Evolutionary conservation across 2,113 vertebrate species (phyloP).

Genomic region (Oryzias curvinotus): DNA sequence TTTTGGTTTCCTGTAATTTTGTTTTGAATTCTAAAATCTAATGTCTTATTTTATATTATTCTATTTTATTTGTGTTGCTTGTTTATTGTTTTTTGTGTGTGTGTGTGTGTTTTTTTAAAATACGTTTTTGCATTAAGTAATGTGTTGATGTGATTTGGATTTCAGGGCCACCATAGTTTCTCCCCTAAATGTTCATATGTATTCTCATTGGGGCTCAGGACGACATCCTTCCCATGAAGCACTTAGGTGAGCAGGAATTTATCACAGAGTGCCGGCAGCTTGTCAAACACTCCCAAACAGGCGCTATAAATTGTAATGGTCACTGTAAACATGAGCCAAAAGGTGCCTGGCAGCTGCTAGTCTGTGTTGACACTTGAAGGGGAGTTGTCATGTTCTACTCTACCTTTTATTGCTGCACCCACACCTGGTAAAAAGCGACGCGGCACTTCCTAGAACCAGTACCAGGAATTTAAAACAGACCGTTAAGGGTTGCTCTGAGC

Average conservation of each 20-base stretch:
- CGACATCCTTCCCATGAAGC: slow-evolving; percentile 3
- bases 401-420: slow-evolving; percentile 40
- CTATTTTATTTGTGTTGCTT: too few species aligned
- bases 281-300: slow-evolving; percentile 65
- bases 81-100: too few species aligned
- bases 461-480: slow-evolving; percentile 1
- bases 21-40: too few species aligned
- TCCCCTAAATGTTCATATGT: not conserved
- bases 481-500: not conserved
- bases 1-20: too few species aligned
- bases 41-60: too few species aligned
- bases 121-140: too few species aligned
- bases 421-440: slow-evolving; percentile 43
- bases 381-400: slow-evolving; percentile 37
- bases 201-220: not conserved
- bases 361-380: slow-evolving; percentile 57
- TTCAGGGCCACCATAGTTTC: too few species aligned
- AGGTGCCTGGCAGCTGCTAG: slow-evolving; percentile 53
- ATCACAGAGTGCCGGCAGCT: slow-evolving; percentile 41
- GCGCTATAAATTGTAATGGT: slow-evolving; percentile 57
- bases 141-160: too few species aligned
- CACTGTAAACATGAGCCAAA: slow-evolving; percentile 68
- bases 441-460: not conserved
- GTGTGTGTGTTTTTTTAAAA: too few species aligned
- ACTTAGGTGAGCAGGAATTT: slow-evolving; percentile 23